Evolutionary conservation across 2,888 invertebrate genomes (phyloP).

Genomic region (Drosophila vallismaia): DNA sequence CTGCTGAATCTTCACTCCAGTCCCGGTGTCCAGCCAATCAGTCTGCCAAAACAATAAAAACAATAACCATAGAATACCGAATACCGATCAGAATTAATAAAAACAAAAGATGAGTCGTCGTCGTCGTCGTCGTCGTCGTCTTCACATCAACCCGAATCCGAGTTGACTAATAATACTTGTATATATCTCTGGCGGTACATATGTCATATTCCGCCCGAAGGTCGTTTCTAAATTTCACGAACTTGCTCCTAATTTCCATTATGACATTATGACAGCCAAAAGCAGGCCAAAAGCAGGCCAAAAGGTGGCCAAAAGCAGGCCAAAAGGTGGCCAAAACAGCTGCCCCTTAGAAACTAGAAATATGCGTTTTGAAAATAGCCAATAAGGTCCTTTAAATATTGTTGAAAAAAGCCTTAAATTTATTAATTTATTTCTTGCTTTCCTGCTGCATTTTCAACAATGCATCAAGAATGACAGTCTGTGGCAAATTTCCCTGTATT

Average conservation of each 20-base stretch:
- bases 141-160: conserved; percentile 4
- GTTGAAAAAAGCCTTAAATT: too few relatives aligned
- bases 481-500: too few relatives aligned
- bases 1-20: conserved; percentile 34
- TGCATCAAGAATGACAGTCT: too few relatives aligned
- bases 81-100: background rate
- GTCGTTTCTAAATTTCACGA: conserved; percentile 6
- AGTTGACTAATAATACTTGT: conserved; percentile 17
- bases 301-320: background rate
- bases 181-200: conserved; percentile 7
- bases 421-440: too few relatives aligned
- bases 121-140: background rate
- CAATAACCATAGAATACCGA: background rate
- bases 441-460: too few relatives aligned
- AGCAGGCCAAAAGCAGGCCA: background rate
- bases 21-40: conserved; percentile 61
- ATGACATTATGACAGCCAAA: conserved; percentile 1
- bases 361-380: background rate
- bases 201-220: conserved; percentile 22
- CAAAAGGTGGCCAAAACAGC: background rate
- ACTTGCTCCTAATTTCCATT: conserved; percentile 11
- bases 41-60: conserved; percentile 42
- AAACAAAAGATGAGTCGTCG: conserved; percentile 2
- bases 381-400: background rate
- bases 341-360: background rate